Conservation (phyloP, 2,888 invertebrate species). For the Thysanoteuthis rhombus region DNA sequence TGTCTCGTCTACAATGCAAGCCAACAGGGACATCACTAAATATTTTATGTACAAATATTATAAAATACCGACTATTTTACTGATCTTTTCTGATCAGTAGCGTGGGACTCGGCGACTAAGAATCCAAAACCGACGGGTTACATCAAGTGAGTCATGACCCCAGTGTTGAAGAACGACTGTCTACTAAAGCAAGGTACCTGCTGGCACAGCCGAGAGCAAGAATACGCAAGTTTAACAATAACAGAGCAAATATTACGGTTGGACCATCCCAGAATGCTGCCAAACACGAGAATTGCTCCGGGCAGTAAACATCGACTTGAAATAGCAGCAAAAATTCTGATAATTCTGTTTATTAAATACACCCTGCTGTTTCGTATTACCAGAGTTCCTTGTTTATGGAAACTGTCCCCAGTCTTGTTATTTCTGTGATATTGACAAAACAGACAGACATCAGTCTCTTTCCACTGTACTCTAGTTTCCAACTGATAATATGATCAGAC, state of each 20-base stretch:
- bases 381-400: not conserved
- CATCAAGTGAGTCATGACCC: not conserved
- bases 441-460: not conserved
- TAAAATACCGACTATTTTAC: not conserved
- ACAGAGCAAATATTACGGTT: not conserved
- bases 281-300: not conserved
- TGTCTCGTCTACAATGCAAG: no score
- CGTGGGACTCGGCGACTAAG: not conserved
- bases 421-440: not conserved
- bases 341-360: not conserved
- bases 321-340: not conserved
- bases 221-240: not conserved
- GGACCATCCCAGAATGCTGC: not conserved
- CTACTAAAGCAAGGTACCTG: not conserved
- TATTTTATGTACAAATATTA: no score
- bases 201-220: not conserved
- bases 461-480: not conserved
- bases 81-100: not conserved
- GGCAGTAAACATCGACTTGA: slow-evolving; percentile 12
- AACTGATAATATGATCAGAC: not conserved
- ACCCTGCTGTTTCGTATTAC: not conserved
- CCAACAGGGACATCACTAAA: no score
- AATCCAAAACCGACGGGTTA: not conserved
- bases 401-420: not conserved
- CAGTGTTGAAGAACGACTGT: not conserved